Evolutionary conservation across 92 coral and sea anemone species (phyloP), one percentile per base, ranked within the genome.

Genomic region (Actinostola sp.): DNA sequence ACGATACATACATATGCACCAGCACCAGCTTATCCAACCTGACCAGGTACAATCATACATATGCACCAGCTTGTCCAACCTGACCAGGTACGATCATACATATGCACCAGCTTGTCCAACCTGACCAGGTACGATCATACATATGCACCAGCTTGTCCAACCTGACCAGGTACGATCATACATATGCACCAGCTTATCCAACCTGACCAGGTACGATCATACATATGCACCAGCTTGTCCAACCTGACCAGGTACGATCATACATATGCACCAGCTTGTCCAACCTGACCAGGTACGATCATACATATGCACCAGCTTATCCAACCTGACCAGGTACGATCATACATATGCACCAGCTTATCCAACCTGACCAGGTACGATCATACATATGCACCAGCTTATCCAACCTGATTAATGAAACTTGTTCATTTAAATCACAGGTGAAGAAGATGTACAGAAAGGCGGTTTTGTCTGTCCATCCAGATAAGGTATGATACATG

Each of bases 41-140:
- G 95, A 88, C 16, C n/a, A n/a, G n/a, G n/a, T n/a, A n/a, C n/a
- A n/a, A n/a, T n/a, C n/a, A n/a, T n/a, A n/a, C n/a, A n/a, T 35
- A 95, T 95, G 98, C 98, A 95, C 43, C 88, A 91, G 45, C 84
- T 95, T 21, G 99, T 91, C 20, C 91, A 86, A 57, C 97, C 99
- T 48, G 95, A 88, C 16, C n/a, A n/a, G n/a, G n/a, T n/a, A n/a
- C n/a, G n/a, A n/a, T n/a, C n/a, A n/a, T n/a, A n/a, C n/a, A n/a
- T 35, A 95, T 95, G 98, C 98, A 95, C 43, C 88, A 91, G 45
- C 84, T 95, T 21, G 99, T 91, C 20, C 91, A 86, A 57, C 97
- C 99, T 48, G 95, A 88, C 16, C n/a, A n/a, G n/a, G n/a, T n/a
- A n/a, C n/a, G n/a, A n/a, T n/a, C n/a, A n/a, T n/a, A n/a, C n/a